Evolutionary conservation across 2,113 vertebrate species (phyloP).

Genomic region (Synchiropus splendidus): DNA sequence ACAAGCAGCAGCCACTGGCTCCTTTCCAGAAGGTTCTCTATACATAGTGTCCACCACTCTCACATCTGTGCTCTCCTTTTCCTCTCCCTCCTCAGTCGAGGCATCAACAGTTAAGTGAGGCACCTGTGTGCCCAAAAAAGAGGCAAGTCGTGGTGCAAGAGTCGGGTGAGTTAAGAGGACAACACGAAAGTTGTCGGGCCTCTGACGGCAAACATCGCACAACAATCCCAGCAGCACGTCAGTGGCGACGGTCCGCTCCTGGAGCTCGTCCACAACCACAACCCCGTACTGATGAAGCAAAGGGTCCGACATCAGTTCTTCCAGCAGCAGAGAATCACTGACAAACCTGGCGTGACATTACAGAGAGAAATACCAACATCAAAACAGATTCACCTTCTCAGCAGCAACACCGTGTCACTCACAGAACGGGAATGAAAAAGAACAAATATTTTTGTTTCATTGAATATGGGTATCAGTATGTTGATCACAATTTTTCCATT

Average conservation of each 20-base stretch:
- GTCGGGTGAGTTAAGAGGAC: slow-evolving; percentile 68
- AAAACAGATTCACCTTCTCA: too few relatives aligned
- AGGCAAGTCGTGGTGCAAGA: slow-evolving; percentile 65
- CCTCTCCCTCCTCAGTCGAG: slow-evolving; percentile 13
- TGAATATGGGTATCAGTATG: too few relatives aligned
- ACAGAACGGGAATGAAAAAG: too few relatives aligned
- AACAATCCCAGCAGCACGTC: slow-evolving; percentile 86
- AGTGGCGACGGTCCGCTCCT: slow-evolving; percentile 82
- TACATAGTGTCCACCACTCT: slow-evolving; percentile 63
- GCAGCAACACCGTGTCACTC: too few relatives aligned
- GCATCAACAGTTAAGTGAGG: slow-evolving; percentile 60
- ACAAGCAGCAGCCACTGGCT: slow-evolving; percentile 62
- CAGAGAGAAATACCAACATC: neutral
- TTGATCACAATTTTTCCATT: too few relatives aligned
- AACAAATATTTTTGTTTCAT: too few relatives aligned
- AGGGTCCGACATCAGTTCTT: slow-evolving; percentile 86
- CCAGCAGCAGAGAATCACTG: slow-evolving; percentile 81
- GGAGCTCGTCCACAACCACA: slow-evolving; percentile 83
- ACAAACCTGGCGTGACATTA: slow-evolving; percentile 83
- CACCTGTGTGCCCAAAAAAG: slow-evolving; percentile 54
- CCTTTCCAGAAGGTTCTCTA: slow-evolving; percentile 52
- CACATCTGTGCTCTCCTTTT: neutral
- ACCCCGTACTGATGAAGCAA: slow-evolving; percentile 77
- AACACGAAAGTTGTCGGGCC: slow-evolving; percentile 76
- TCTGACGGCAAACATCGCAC: slow-evolving; percentile 73